Evolutionary conservation across 1,140 invertebrate genomes (phyloP), one percentile per base, ranked within the genome.

Genomic region (Ceratitis capitata): DNA sequence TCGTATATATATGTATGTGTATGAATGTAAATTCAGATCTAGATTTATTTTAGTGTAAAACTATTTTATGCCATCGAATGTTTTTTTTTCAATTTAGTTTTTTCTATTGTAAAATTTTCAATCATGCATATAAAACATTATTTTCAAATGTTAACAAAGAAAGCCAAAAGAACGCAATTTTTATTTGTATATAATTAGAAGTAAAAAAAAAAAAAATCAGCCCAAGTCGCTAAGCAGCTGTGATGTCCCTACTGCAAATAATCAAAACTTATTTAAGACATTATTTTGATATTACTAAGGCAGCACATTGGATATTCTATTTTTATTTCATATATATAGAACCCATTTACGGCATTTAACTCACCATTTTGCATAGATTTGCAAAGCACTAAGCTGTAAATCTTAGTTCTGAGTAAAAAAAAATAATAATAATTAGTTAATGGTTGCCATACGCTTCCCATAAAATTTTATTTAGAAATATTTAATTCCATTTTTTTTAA

Each of bases 81-180:
- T 49, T 53, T 83, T 83, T 56, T 83, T 83, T 83, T 83, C 45
- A 7, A 39, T 29, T 61, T 84, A 83, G 82, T 83, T 83, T 83
- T 83, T 47, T n/a, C 53, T 53, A 56, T 82, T 82, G 78, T 78
- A 78, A 78, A 78, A 78, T 78, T 78, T 78, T 78, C 3, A 45
- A 45, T 78, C 10, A 49, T 82, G 49, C n/a, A 82, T 32, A 47
- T 16, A 51, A 32, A 51, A 45, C 32, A 78, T 29, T 69, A 69
- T 35, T 69, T 69, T 69, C 39, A 35, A 69, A 69, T 69, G 61
- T 39, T 69, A 69, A 35, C 61, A 19, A 19, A 35, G 29, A 16
- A n/a, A n/a, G n/a, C 26, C 5, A 35, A 32, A 14, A 2, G 14
- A 64, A 14, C 26, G 10, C 10, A 35, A 14, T 64, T 16, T 39